Evolutionary conservation across 2,888 invertebrate genomes (phyloP), one percentile per base, ranked within the genome.

Genomic region (Cephus runcator): DNA sequence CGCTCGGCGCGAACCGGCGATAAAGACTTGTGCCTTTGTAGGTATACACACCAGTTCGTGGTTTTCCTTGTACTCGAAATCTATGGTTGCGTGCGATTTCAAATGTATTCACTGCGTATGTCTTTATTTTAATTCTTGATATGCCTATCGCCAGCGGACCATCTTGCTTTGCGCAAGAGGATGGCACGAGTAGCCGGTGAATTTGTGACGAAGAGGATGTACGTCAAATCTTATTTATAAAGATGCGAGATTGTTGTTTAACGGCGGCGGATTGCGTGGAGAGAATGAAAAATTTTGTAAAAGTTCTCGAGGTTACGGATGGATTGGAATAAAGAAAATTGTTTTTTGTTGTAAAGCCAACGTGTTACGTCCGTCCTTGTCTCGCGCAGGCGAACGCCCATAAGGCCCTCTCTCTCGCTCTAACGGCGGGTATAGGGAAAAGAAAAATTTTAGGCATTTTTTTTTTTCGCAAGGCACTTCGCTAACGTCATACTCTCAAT

Each of bases 1-100:
- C 76, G 34, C 74, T 31, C 75, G 31, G 34, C 76, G 35, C 69
- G 68, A 33, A 74, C 40, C 40, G 76, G 76, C 75, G 76, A 75
- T 36, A 34, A 77, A 36, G 71, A 33, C 30, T 35, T 56, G 40
- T 33, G 33, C 33, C 40, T 40, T 40, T 40, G 40, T 40, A 40
- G 15, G 15, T 40, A 15, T 15, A 15, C 6, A 40, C 15, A 6
- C 0, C 15, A 40, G 15, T 15, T 15, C 40, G 40, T 40, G 15
- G 2, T 40, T 40, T 40, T 30, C 69, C 69, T 69, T 69, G 69
- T 69, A 69, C 69, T 69, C 69, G 69, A 69, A 69, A 30, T 33
- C 69, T 33, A 69, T 69, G 69, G 69, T 40, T 40, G 69, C 69
- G 30, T 69, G 69, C 40, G 6, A 40, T 40, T 40, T 40, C 6